Evolutionary conservation across 1,140 invertebrate genomes (phyloP).

Genomic region (Lucilia sericata): DNA sequence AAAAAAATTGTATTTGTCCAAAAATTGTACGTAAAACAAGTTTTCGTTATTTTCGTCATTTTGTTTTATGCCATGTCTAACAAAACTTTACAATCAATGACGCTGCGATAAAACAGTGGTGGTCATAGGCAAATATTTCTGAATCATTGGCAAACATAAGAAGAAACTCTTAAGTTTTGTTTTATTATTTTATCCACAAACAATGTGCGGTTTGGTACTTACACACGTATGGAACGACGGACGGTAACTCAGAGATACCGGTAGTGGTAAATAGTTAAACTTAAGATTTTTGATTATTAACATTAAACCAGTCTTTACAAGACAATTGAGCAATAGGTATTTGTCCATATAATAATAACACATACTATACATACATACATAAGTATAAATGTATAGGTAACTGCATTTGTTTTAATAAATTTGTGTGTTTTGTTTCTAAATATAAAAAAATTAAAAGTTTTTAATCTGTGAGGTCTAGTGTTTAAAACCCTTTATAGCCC

Average conservation of each 20-base stretch:
- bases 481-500: neutral
- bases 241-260: neutral
- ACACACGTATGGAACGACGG: neutral
- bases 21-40: no score
- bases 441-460: conserved; percentile 3
- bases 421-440: neutral
- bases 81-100: no score
- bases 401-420: neutral
- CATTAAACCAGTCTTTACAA: neutral
- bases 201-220: neutral
- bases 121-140: conserved; percentile 4
- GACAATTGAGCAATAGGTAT: conserved; percentile 1
- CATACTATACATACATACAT: neutral
- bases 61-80: no score
- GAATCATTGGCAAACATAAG: conserved; percentile 14
- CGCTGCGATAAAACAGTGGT: neutral
- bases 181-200: neutral
- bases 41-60: no score
- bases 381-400: neutral
- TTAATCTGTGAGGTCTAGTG: neutral
- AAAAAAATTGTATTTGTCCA: no score
- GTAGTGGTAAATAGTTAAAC: neutral
- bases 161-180: neutral
- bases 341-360: neutral
- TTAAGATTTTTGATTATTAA: neutral